A percentile compares a stretch with the other conserved stretches of the same genome.
These are phyloP conservation scores for Leptestheria dahalacensis DNA, from an alignment of 1,140 invertebrate species.

Conservation along the genomic window DNA sequence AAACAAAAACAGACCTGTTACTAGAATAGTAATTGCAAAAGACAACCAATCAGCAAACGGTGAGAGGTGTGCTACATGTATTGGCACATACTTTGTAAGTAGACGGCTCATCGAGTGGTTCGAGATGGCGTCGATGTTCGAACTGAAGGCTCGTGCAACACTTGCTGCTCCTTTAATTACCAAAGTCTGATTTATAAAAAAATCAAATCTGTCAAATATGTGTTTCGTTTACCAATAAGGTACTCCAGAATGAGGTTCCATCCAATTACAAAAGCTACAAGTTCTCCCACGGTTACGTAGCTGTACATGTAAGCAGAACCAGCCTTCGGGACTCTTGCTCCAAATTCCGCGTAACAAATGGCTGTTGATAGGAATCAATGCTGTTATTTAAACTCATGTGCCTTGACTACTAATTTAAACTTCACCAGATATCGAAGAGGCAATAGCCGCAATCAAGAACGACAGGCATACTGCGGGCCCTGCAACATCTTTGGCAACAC, in stretches of 20 bases:
- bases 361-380: conserved; percentile 20
- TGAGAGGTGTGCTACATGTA: conserved; percentile 6
- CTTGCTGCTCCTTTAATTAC: conserved; percentile 34
- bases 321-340: conserved; percentile 34
- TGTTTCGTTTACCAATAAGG: conserved; percentile 26
- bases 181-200: background rate
- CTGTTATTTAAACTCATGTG: no score
- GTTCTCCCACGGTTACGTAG: conserved; percentile 39
- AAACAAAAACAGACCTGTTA: no score
- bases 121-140: conserved; percentile 28
- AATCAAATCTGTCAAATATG: conserved; percentile 15
- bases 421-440: conserved; percentile 69
- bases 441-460: conserved; percentile 73
- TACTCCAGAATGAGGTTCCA: conserved; percentile 37
- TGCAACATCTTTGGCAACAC: conserved; percentile 67
- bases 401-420: background rate
- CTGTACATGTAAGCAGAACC: conserved; percentile 40
- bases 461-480: conserved; percentile 76
- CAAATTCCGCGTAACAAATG: conserved; percentile 37
- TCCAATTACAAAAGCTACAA: conserved; percentile 39
- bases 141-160: conserved; percentile 22
- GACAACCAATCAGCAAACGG: conserved; percentile 54
- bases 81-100: conserved; percentile 5
- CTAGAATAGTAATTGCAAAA: conserved; percentile 65
- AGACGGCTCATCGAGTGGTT: conserved; percentile 16